Conservation (phyloP, 2,113 vertebrate genomes). For the Triplophysa siluroides region DNA sequence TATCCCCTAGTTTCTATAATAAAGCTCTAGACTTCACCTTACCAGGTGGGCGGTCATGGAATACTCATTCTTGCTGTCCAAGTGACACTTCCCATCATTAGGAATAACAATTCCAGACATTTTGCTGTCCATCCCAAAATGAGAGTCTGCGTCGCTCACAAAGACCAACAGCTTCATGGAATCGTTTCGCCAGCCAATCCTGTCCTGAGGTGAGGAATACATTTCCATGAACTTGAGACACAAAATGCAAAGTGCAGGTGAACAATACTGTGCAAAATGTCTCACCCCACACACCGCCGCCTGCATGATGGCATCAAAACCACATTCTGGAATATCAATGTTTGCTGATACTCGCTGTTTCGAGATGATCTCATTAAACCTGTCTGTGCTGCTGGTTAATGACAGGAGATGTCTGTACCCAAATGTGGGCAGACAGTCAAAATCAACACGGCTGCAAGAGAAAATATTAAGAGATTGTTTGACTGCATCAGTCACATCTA, state of each 20-base stretch:
- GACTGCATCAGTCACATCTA: neutral
- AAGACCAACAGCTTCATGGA: constrained; percentile 96
- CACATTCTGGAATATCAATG: constrained; percentile 86
- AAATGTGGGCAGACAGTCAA: constrained; percentile 83
- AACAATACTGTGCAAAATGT: neutral
- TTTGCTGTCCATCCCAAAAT: constrained; percentile 98
- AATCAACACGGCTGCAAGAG: constrained; percentile 72
- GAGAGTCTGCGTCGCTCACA: constrained; percentile 93
- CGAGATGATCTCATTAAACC: constrained; percentile 89
- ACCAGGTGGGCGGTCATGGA: constrained; percentile 90
- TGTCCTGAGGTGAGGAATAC: constrained; percentile 80
- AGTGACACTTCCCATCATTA: constrained; percentile 92
- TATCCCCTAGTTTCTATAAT: neutral
- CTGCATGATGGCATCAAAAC: constrained; percentile 98
- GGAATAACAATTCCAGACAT: constrained; percentile 95
- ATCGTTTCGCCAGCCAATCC: constrained; percentile 96
- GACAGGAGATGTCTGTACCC: constrained; percentile 93
- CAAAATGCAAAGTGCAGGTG: neutral
- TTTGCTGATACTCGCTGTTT: constrained; percentile 88
- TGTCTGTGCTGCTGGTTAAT: constrained; percentile 84
- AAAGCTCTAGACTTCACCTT: constrained; percentile 53
- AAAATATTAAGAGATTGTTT: neutral
- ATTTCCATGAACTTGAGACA: constrained; percentile 17
- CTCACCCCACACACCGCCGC: constrained; percentile 94
- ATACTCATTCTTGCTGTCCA: constrained; percentile 93